A percentile compares a stretch with the other conserved stretches of the same genome.
These are phyloP conservation scores for Protobothrops mucrosquamatus DNA, from an alignment of 2,113 vertebrate genomes.

Conservation along the genomic window DNA sequence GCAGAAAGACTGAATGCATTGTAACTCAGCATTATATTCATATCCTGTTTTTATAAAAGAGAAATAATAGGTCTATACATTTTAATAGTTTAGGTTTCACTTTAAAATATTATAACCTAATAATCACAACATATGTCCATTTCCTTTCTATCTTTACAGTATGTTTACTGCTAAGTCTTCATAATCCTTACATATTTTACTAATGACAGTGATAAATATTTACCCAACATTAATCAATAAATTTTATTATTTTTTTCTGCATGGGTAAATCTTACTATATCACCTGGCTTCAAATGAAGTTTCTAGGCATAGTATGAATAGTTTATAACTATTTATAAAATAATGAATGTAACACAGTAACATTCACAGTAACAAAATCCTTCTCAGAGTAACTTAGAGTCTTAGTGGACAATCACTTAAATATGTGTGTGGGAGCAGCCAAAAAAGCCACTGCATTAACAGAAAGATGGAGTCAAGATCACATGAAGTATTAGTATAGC, in stretches of 20 bases:
- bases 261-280: neutral
- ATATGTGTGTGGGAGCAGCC: neutral
- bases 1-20: neutral
- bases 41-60: slow-evolving; percentile 5
- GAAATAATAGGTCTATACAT: neutral
- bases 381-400: neutral
- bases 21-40: neutral
- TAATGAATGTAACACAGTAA: neutral
- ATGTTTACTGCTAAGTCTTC: neutral
- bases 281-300: neutral
- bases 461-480: neutral
- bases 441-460: neutral
- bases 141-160: neutral
- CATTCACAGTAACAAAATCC: neutral
- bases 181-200: neutral
- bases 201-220: neutral
- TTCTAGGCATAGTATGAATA: neutral
- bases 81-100: neutral
- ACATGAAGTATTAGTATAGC: neutral
- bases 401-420: neutral
- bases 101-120: neutral
- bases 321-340: neutral
- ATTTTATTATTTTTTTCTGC: neutral
- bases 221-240: neutral
- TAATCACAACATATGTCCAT: neutral